Evolutionary conservation across 2,888 invertebrate species (phyloP), one percentile per base, ranked within the genome.

Genomic region (Spodoptera exigua): DNA sequence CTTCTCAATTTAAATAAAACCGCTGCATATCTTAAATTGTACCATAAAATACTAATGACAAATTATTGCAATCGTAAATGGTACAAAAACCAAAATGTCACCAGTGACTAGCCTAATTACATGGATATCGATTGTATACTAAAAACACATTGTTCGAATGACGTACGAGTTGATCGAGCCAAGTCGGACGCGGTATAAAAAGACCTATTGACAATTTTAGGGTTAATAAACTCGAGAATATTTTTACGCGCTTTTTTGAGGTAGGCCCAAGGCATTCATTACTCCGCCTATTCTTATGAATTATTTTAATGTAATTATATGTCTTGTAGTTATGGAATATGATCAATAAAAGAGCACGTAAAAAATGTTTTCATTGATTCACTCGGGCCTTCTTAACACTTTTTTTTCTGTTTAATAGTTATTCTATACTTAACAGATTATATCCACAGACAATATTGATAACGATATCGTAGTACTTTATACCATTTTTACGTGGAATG

Each of bases 181-280:
- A 74, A 71, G 27, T 71, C 64, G 70, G 40, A 43, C 60, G 53
- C n/a, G 52, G 37, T 65, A 71, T 56, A 60, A 74, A 74, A 70
- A 74, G 40, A 70, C 46, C 64, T 51, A 45, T 61, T 56, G 49
- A 60, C 56, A 57, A 63, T 63, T 62, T 56, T n/a, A 56, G 60
- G 72, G 72, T 70, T 66, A 72, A 61, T 66, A 60, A 70, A 66
- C 70, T 70, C 48, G 10, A 47, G 1, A 34, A 14, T 35, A 18
- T 21, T 40, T 45, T 44, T 36, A n/a, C 7, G 2, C 1, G 13
- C n/a, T 43, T 36, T 60, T 40, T 61, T 48, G 21, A 39, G 9
- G 12, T 58, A 43, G 41, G 43, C 56, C 14, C n/a, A 18, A 1
- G 62, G 47, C 56, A n/a, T 17, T 5, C n/a, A 27, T 27, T 27